A percentile compares a stretch with the other conserved stretches of the same genome.
These are phyloP conservation scores for Eulimnadia texana DNA, from an alignment of 1,140 invertebrate species.

Conservation along the genomic window DNA sequence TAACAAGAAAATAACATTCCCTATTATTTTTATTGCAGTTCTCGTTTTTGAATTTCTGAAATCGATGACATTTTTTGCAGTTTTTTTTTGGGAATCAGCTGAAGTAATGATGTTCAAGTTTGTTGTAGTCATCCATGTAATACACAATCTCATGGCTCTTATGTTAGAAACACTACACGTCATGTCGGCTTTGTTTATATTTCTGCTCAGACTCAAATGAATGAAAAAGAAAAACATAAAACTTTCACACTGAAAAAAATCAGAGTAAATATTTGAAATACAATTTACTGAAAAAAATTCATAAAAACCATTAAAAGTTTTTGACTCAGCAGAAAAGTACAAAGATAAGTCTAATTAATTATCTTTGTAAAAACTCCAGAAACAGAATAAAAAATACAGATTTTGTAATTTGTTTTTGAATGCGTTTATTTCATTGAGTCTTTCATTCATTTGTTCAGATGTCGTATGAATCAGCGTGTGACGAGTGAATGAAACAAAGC, in stretches of 20 bases:
- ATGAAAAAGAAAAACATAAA: not conserved
- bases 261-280: not conserved
- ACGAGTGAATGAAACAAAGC: too few species aligned
- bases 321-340: too few species aligned
- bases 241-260: too few species aligned
- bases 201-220: not conserved
- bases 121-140: not conserved
- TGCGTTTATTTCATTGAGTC: too few species aligned
- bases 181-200: not conserved
- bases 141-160: not conserved
- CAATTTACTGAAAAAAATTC: not conserved
- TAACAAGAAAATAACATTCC: not conserved
- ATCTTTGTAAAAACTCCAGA: too few species aligned
- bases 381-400: too few species aligned
- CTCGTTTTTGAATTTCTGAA: too few species aligned
- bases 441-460: too few species aligned
- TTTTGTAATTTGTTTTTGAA: too few species aligned
- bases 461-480: too few species aligned
- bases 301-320: constrained; percentile 2
- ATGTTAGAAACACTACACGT: not conserved
- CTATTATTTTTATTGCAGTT: not conserved
- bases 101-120: not conserved
- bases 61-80: not conserved
- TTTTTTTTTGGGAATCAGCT: not conserved
- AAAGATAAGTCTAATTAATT: too few species aligned